phyloP scores from a whole-genome alignment of 2,113 vertebrate genomes.

The Apistogramma diplotaenia region DNA sequence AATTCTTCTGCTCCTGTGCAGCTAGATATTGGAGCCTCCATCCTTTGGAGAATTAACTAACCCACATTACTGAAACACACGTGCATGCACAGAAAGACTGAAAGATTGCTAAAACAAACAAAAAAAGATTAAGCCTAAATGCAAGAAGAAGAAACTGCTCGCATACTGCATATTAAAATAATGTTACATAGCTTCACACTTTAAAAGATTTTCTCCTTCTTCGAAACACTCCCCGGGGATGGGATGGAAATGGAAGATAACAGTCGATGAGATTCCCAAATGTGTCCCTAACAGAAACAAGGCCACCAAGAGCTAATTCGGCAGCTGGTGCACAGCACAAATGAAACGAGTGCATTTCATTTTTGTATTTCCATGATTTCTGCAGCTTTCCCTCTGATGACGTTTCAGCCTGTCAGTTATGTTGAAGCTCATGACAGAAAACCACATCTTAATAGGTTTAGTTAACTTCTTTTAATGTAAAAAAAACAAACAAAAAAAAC shows the following conservation, averaged over 20 bases:
- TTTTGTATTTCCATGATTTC: not conserved
- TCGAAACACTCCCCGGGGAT: not conserved
- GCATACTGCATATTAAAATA: not conserved
- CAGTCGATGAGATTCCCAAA: not conserved
- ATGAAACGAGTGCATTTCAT: not conserved
- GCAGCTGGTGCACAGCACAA: not conserved
- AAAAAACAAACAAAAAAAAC: too few relatives aligned
- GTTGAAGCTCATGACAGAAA: not conserved
- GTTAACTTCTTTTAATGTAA: not conserved
- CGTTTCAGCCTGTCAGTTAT: not conserved
- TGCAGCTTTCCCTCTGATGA: not conserved
- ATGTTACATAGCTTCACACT: not conserved
- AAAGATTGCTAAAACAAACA: too few relatives aligned
- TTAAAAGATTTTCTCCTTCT: not conserved
- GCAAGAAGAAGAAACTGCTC: not conserved
- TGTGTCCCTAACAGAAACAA: not conserved
- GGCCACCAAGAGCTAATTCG: not conserved
- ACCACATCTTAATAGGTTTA: not conserved
- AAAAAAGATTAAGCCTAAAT: accelerated
- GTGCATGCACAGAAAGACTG: not conserved
- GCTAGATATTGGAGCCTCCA: too few relatives aligned
- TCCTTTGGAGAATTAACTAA: too few relatives aligned
- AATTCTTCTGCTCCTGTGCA: not conserved
- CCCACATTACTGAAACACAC: not conserved
- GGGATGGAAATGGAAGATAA: not conserved